A percentile compares a stretch with the other conserved stretches of the same genome.
Evolutionary conservation across 1,140 invertebrate genomes (phyloP).

Genomic region (Ganaspis sp.): DNA sequence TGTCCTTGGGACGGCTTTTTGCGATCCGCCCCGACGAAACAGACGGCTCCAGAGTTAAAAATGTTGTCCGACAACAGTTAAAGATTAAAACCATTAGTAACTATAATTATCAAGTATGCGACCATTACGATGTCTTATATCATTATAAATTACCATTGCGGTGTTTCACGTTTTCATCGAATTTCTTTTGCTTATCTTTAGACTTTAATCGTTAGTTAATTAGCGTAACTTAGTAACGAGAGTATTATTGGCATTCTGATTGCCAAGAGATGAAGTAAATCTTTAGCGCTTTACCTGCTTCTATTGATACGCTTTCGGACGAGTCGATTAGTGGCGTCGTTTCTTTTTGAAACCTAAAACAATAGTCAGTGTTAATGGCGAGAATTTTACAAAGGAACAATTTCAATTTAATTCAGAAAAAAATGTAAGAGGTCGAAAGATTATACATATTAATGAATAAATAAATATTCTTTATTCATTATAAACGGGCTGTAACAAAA

Average conservation of each 20-base stretch:
- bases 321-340: conserved; percentile 65
- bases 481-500: no score
- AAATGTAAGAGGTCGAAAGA: no score
- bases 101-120: conserved; percentile 72
- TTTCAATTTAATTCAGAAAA: no score
- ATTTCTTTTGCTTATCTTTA: conserved; percentile 65
- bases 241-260: conserved; percentile 70
- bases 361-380: conserved; percentile 25
- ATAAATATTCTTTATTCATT: no score
- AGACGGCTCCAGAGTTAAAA: conserved; percentile 68
- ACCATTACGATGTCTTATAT: conserved; percentile 67
- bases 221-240: conserved; percentile 71
- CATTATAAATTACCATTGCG: conserved; percentile 63
- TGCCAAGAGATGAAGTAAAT: conserved; percentile 67
- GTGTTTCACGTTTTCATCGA: conserved; percentile 63
- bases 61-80: conserved; percentile 74
- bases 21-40: not conserved
- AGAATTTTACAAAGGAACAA: not conserved
- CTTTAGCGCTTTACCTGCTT: conserved; percentile 67
- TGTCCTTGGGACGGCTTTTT: not conserved
- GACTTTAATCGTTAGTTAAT: conserved; percentile 67
- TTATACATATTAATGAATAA: no score
- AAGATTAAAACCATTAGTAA: conserved; percentile 75
- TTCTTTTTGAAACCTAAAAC: conserved; percentile 74
- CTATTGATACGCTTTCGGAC: conserved; percentile 56